A percentile compares a stretch with the other conserved stretches of the same genome.
phyloP scores from a whole-genome alignment of 2,888 invertebrate genomes.

The Ceraclea dissimilis region DNA sequence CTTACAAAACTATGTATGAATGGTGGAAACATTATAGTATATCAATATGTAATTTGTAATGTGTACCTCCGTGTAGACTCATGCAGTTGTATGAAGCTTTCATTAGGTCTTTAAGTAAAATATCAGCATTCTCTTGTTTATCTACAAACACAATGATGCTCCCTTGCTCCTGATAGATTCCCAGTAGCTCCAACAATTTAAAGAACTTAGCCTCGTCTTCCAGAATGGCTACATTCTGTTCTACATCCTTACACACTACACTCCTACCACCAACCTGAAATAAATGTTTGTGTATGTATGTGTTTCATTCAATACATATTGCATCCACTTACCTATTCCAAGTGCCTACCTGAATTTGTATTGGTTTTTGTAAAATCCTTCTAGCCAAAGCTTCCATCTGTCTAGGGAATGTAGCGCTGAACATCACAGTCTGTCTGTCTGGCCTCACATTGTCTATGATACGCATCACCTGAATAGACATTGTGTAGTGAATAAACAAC shows the following conservation, averaged over 20 bases:
- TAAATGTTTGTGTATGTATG: not conserved
- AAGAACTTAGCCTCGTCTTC: constrained; percentile 98
- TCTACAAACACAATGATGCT: constrained; percentile 96
- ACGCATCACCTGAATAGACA: constrained; percentile 70
- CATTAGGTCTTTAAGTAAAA: constrained; percentile 87
- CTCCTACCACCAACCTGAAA: constrained; percentile 85
- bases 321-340: not conserved
- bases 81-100: constrained; percentile 94
- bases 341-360: constrained; percentile 72
- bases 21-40: too few species aligned
- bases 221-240: constrained; percentile 86
- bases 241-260: constrained; percentile 96
- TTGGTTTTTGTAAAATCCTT: constrained; percentile 86
- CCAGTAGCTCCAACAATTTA: constrained; percentile 95
- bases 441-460: constrained; percentile 96
- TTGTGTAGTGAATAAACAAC: not conserved
- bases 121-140: constrained; percentile 96
- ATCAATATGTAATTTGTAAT: too few species aligned
- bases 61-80: constrained; percentile 84
- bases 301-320: not conserved
- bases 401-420: constrained; percentile 97
- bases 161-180: constrained; percentile 85
- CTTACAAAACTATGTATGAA: too few species aligned
- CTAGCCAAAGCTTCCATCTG: constrained; percentile 98
- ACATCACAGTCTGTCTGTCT: constrained; percentile 97